These are phyloP conservation scores for Aleiodes testaceus DNA, from an alignment of 2,888 invertebrate genomes.

Conservation along the genomic window DNA sequence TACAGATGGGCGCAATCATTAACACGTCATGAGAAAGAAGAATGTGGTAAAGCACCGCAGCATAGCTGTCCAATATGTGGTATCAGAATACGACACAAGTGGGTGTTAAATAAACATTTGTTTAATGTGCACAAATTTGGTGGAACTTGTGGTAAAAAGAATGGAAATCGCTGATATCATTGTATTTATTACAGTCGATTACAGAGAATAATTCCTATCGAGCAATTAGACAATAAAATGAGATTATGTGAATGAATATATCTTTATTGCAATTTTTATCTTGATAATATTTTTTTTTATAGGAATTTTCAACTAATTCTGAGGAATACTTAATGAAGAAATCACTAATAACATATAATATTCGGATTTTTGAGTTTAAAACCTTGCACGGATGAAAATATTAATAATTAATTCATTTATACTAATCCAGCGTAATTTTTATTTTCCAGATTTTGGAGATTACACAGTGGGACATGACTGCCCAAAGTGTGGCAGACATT, in stretches of 20 bases:
- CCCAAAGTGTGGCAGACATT: slow-evolving; percentile 62
- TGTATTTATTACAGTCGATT: slow-evolving; percentile 11
- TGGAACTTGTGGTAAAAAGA: slow-evolving; percentile 45
- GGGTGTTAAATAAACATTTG: slow-evolving; percentile 70
- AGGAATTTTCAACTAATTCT: not conserved
- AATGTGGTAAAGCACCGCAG: slow-evolving; percentile 73
- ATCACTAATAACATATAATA: not conserved
- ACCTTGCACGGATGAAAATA: not conserved
- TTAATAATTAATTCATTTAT: not conserved
- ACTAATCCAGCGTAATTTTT: not conserved
- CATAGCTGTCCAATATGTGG: slow-evolving; percentile 71
- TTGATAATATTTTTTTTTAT: not conserved
- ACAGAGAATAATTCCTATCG: not conserved
- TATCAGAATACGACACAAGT: slow-evolving; percentile 70
- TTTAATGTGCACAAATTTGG: slow-evolving; percentile 61
- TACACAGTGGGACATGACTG: slow-evolving; percentile 5
- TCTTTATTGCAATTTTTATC: not conserved
- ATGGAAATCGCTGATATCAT: slow-evolving; percentile 3
- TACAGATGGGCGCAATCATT: slow-evolving; percentile 85
- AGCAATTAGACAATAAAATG: slow-evolving; percentile 28
- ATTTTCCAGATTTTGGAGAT: slow-evolving; percentile 23
- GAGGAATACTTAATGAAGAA: not conserved
- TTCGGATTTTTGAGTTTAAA: no score
- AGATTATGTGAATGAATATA: slow-evolving; percentile 24
- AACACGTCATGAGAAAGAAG: slow-evolving; percentile 77